Base-by-base conservation (phyloP, 2,797 vertebrate genomes). In the Sebastes minor region DNA sequence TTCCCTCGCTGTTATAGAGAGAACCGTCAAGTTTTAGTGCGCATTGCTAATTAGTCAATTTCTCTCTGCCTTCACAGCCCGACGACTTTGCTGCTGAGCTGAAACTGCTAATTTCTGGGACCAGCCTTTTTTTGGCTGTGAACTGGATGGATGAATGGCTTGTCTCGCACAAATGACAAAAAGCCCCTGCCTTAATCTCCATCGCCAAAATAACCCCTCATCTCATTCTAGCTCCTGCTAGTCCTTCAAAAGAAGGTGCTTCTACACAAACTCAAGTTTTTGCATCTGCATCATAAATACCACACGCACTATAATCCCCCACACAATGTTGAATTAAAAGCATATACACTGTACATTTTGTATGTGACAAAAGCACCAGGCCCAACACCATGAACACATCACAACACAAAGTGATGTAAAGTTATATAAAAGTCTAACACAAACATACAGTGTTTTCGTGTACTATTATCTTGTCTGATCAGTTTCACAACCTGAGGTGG, bases 11-110 rank as follows among this genome's bases (percentile, higher is more conserved):
- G 97, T 97, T 97, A 96, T 99, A 97, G 98, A 99, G 99, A 98
- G 98, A 99, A 99, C 97, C 98, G 99, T 99, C 99, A 99, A 99
- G 99, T 99, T 99, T 99, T 99, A 99, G 98, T 99, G 99, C 99
- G 98, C 98, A 99, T 99, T 99, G 99, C 99, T 99, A 99, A 99
- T 99, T 99, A 99, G 98, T 99, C 99, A 99, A 99, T 99, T 99
- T 99, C 99, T 99, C 98, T 99, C 97, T 99, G 98, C 98, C 99
- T 99, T 99, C 99, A 99, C 99, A 99, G 98, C 97, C 98, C 98
- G 98, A 98, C 98, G 99, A 98, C 98, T 99, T 97, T 97, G 97
- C 97, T 98, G 98, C 98, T 99, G 97, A 99, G 98, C 98, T 99
- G 99, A 99, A 99, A 99, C 99, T 99, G 99, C 98, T 99, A 99